Base-by-base conservation (phyloP, 2,888 invertebrate genomes). In the Lasius platythorax region DNA sequence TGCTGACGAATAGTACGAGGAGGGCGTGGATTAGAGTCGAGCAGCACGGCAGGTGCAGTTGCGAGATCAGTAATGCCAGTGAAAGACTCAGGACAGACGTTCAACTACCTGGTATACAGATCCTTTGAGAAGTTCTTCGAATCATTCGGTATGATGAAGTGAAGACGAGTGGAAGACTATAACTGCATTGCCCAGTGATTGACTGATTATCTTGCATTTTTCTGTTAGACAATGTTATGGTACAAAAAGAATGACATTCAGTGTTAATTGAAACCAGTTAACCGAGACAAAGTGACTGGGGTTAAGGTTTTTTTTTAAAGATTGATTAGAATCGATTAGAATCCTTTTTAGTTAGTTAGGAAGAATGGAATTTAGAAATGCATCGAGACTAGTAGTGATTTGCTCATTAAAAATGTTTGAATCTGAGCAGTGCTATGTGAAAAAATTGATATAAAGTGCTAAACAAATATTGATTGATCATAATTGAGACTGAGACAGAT, bases 41-140 rank as follows among this genome's bases (percentile, higher is more conserved):
- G 23, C 94, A 95, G 28, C 95, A 94, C 67, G 90, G 89, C 15
- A 83, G 68, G 15, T 94, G 94, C 82, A 83, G 76, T 0, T 94
- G 95, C 79, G 83, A 91, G 64, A 30, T 85, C 0, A 91, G 83
- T 37, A 61, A 18, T 1, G 18, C 43, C 37, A 61, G 33, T 18
- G 30, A 81, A 1, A 73, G 58, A 61, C n/a, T 40, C 28, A 46
- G 18, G 12, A 37, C 37, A 1, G 74, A 73, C 18, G 23, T n/a
- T 46, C 74, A 23, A 6, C 61, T 28, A 28, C 79, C 79, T 9
- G 18, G 2, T 58, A 82, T 74, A 61, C 12, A 63, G 18, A 68
- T 82, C 4, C 46, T 70, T 58, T 67, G 67, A 83, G 9, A 43
- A 15, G 28, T 37, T 28, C 53, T 12, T 23, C 37, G 53, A 37